Evolutionary conservation across 2,113 vertebrate genomes (phyloP).

Genomic region (Larimichthys crocea): DNA sequence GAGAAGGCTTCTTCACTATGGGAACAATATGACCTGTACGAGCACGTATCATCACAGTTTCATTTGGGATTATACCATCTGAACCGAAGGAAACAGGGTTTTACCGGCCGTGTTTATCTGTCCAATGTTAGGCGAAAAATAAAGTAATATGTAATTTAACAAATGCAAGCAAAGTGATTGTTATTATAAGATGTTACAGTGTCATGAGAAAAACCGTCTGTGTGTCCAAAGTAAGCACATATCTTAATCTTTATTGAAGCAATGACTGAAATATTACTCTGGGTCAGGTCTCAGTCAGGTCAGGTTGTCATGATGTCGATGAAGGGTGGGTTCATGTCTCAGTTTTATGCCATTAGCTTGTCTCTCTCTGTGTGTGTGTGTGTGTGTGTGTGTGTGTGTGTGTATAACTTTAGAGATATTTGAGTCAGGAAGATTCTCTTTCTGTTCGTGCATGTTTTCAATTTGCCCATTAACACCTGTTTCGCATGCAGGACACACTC

Average conservation of each 20-base stretch:
- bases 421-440: neutral
- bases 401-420: neutral
- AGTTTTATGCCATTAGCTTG: neutral
- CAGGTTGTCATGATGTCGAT: neutral
- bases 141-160: neutral
- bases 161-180: neutral
- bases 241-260: neutral
- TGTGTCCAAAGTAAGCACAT: neutral
- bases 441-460: constrained; percentile 23
- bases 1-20: neutral
- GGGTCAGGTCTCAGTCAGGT: neutral
- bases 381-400: neutral
- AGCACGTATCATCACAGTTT: neutral
- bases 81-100: neutral
- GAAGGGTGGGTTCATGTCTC: neutral
- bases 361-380: neutral
- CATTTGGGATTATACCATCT: neutral
- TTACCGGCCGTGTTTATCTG: neutral
- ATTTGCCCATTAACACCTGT: constrained; percentile 51
- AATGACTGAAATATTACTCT: neutral
- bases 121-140: no score
- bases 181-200: neutral
- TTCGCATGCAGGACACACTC: constrained; percentile 50
- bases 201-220: neutral
- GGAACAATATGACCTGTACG: neutral